Percentiles rank a stretch among this genome's conserved stretches.
Conservation (phyloP, 2,113 vertebrate species). For the Acanthisitta chloris region DNA sequence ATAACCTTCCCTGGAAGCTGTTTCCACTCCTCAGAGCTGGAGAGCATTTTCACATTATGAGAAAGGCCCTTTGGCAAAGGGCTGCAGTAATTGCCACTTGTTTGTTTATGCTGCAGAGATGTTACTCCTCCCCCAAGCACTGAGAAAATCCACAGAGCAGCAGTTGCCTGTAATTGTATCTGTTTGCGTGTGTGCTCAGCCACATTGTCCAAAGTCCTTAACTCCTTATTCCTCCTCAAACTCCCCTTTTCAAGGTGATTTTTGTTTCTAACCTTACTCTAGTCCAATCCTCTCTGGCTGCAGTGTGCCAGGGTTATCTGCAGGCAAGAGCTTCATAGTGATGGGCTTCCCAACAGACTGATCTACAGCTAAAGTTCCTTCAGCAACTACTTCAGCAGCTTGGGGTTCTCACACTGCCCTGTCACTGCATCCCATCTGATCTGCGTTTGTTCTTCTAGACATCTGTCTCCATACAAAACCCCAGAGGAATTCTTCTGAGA, state of each 20-base stretch:
- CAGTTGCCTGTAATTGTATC: neutral
- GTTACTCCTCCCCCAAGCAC: neutral
- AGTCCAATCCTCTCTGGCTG: neutral
- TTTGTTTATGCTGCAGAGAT: neutral
- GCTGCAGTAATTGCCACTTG: neutral
- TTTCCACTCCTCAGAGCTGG: neutral
- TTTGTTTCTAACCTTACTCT: neutral
- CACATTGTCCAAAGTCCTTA: neutral
- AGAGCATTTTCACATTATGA: neutral
- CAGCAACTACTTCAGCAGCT: neutral
- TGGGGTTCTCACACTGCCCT: neutral
- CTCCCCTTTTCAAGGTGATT: neutral
- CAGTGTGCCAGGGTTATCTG: rapidly evolving
- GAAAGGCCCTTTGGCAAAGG: neutral
- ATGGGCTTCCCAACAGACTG: neutral
- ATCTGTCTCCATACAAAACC: neutral
- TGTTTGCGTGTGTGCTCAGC: neutral
- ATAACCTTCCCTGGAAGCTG: neutral
- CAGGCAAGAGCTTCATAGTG: neutral
- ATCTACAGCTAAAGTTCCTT: neutral
- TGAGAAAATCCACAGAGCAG: neutral
- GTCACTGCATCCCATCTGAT: rapidly evolving
- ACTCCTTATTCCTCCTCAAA: neutral
- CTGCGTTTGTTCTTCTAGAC: neutral
- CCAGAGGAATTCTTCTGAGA: neutral